Evolutionary conservation across 1,140 invertebrate species (phyloP).

Genomic region (Stegodyphus dumicola): DNA sequence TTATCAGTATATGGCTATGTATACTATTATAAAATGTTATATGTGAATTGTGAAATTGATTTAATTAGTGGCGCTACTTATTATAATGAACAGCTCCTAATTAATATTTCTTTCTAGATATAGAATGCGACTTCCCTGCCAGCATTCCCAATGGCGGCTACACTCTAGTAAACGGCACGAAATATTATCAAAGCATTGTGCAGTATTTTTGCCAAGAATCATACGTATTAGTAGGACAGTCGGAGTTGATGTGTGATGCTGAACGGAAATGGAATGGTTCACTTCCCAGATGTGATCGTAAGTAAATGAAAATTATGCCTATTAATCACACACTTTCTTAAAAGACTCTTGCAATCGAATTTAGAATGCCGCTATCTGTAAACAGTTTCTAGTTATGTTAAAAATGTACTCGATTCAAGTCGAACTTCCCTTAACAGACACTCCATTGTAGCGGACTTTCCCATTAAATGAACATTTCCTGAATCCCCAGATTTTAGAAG

Average conservation of each 20-base stretch:
- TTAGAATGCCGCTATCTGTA: not conserved
- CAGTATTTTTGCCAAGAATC: slow-evolving; percentile 85
- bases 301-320: not conserved
- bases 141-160: slow-evolving; percentile 86
- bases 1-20: too few relatives aligned
- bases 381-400: too few relatives aligned
- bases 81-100: not conserved
- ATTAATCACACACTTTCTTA: not conserved
- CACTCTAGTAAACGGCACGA: slow-evolving; percentile 82
- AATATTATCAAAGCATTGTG: slow-evolving; percentile 85
- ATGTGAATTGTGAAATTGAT: too few relatives aligned
- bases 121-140: slow-evolving; percentile 90
- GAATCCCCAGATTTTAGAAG: too few relatives aligned
- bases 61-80: too few relatives aligned
- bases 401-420: too few relatives aligned
- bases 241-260: slow-evolving; percentile 87
- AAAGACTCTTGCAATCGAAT: not conserved
- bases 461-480: too few relatives aligned
- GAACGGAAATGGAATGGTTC: slow-evolving; percentile 94
- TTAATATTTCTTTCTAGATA: slow-evolving; percentile 72
- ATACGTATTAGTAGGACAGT: slow-evolving; percentile 83
- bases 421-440: too few relatives aligned
- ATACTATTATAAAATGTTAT: too few relatives aligned
- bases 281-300: slow-evolving; percentile 83
- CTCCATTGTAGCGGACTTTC: too few relatives aligned